Percentiles rank a stretch among this genome's conserved stretches.
Conservation (phyloP, 2,113 vertebrate species). For the Entomyzon cyanotis region DNA sequence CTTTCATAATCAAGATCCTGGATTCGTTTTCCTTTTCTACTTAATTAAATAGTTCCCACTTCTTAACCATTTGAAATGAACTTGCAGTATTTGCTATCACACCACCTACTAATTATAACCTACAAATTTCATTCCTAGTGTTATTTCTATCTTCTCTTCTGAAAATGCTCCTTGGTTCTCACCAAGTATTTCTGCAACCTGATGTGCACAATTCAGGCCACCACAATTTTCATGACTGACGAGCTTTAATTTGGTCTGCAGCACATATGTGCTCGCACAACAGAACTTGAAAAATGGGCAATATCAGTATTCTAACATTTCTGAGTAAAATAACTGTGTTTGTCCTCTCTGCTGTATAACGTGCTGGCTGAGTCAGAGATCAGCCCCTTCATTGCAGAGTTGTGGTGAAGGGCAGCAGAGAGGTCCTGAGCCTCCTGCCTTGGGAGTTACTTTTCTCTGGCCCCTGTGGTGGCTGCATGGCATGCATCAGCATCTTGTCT, state of each 20-base stretch:
- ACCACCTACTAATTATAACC: not conserved
- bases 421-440: not conserved
- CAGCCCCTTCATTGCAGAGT: rapidly evolving
- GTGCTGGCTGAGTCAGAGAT: not conserved
- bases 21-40: not conserved
- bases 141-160: not conserved
- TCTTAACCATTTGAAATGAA: not conserved
- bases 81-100: not conserved
- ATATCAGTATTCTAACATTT: not conserved
- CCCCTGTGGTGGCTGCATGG: rapidly evolving
- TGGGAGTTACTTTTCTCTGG: not conserved
- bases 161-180: not conserved
- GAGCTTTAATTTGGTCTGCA: not conserved
- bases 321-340: not conserved
- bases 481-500: not conserved
- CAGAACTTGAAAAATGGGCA: not conserved
- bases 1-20: not conserved
- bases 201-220: not conserved
- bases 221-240: not conserved
- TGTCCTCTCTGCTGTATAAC: not conserved
- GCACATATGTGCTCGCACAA: rapidly evolving
- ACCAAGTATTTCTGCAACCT: not conserved
- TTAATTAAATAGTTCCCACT: not conserved
- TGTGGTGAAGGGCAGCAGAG: not conserved
- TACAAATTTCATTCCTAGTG: not conserved